Evolutionary conservation across 2,888 invertebrate genomes (phyloP), one percentile per base, ranked within the genome.

Genomic region (Andrena trimmerana): DNA sequence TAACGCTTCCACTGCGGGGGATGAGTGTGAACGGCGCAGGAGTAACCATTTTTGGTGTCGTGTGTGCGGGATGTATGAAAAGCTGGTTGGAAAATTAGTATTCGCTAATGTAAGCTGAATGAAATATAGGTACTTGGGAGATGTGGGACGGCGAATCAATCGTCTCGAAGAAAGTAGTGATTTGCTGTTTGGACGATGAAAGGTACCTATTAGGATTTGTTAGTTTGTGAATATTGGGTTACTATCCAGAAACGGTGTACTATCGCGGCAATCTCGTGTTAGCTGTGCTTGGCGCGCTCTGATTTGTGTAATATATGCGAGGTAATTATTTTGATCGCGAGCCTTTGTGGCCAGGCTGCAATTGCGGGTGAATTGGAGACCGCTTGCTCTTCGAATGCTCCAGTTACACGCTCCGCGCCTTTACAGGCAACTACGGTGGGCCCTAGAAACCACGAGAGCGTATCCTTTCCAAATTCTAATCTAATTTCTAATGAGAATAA

Each of bases 381-480:
- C 84, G 84, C 83, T 86, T 85, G 80, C 80, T 60, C 76, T 73
- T 77, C 74, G 86, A 80, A 85, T 74, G 83, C 85, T 85, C 83
- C 84, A 85, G 86, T 85, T 85, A 68, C 80, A 73, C 52, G 72
- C 42, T 63, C 31, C 48, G 27, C 57, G 63, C 63, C 50, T 79
- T 63, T 70, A 48, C 4, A 29, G 24, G n/a, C 50, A 36, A 48
- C 63, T 48, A 29, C 24, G 70, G 10, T 50, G 42, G 60, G 42
- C 65, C 27, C 31, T 31, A 24, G 60, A 52, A 67, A 78, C 59
- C 66, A 48, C 77, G 67, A 50, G 54, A 48, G 10, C 42, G 29
- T 65, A 73, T 79, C 59, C 24, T 36, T 59, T 13, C 4, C 65
- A 36, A 42, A 78, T 65, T 65, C 75, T 60, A 66, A 78, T 78